phyloP scores from a whole-genome alignment of 1,140 invertebrate genomes.

The Globodera ellingtonae region DNA sequence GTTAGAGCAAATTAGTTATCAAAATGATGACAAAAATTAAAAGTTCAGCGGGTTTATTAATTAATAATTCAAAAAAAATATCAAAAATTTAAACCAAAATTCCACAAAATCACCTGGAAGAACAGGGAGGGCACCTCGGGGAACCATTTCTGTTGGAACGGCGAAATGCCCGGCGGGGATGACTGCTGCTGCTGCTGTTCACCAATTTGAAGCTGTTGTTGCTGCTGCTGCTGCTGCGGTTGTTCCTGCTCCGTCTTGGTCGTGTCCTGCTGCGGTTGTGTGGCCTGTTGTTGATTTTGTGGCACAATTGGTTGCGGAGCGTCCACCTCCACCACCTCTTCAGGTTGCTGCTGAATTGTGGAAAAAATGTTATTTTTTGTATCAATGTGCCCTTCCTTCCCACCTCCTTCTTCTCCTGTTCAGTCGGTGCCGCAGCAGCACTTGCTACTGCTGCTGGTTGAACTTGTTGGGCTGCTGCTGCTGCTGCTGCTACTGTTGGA shows the following conservation, averaged over 20 bases:
- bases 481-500: background rate
- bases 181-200: conserved; percentile 13
- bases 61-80: too few relatives aligned
- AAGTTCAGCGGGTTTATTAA: too few relatives aligned
- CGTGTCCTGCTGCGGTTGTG: conserved; percentile 13
- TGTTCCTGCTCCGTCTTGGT: conserved; percentile 1
- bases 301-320: conserved; percentile 17
- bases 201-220: conserved; percentile 7
- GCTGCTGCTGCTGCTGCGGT: conserved; percentile 4
- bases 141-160: conserved; percentile 27
- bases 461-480: background rate
- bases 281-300: conserved; percentile 9
- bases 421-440: background rate
- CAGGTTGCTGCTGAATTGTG: background rate
- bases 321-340: conserved; percentile 27
- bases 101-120: conserved; percentile 9
- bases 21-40: too few relatives aligned
- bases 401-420: conserved; percentile 15
- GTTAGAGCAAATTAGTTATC: too few relatives aligned
- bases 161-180: background rate
- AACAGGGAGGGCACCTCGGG: conserved; percentile 29
- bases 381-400: too few relatives aligned
- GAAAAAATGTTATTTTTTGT: too few relatives aligned
- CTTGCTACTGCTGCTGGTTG: background rate
- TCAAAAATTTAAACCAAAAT: too few relatives aligned